phyloP scores from a whole-genome alignment of 2,797 vertebrate species.

The Sebastes itinus region DNA sequence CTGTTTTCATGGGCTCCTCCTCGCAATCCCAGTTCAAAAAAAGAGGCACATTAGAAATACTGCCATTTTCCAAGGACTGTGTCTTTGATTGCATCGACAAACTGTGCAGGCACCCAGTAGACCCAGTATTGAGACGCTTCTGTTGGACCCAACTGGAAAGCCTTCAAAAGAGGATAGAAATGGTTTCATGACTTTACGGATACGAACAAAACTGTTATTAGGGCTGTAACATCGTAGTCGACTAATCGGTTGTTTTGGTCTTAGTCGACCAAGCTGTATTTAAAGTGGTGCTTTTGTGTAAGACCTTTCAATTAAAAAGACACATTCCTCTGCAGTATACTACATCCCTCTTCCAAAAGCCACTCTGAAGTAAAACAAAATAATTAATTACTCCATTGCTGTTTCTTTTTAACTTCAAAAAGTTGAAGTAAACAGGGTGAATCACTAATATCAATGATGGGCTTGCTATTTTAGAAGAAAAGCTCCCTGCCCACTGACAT shows the following conservation, averaged over 20 bases:
- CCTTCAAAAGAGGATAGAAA: conserved; percentile 79
- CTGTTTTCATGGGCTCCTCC: conserved; percentile 81
- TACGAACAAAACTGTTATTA: background rate
- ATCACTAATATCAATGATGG: background rate
- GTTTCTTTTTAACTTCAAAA: background rate
- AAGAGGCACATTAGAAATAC: conserved; percentile 99
- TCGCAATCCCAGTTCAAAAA: conserved; percentile 90
- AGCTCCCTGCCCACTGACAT: background rate
- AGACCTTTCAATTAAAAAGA: background rate
- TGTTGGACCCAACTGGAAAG: conserved; percentile 98
- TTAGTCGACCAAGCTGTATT: no score
- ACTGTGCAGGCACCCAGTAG: conserved; percentile 99
- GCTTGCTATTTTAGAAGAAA: background rate
- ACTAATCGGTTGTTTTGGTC: no score
- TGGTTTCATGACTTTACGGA: background rate
- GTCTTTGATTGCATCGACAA: conserved; percentile 99
- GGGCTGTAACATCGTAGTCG: no score
- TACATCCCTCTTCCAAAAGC: background rate
- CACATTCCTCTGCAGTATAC: background rate
- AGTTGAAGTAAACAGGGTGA: background rate
- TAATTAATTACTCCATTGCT: background rate
- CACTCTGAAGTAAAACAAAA: background rate
- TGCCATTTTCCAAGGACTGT: conserved; percentile 99
- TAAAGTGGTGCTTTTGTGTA: no score
- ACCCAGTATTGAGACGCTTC: conserved; percentile 99